These are phyloP conservation scores for Saturnia japonica DNA, from an alignment of 2,888 invertebrate genomes.

Conservation along the genomic window DNA sequence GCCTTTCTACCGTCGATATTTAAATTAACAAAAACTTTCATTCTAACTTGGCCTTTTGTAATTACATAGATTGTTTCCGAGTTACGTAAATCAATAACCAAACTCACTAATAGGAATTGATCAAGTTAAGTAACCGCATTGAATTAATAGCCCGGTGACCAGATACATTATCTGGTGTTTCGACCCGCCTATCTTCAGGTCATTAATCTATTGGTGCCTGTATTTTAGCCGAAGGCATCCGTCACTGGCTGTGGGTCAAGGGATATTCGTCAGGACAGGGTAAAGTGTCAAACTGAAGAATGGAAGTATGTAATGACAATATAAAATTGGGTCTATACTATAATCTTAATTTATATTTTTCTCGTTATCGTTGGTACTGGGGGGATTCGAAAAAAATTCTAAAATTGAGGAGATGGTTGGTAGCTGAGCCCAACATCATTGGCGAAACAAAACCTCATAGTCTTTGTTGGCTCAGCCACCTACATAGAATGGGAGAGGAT, in stretches of 20 bases:
- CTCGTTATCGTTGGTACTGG: background rate
- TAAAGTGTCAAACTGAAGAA: slow-evolving; percentile 39
- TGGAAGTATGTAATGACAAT: background rate
- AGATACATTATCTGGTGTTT: slow-evolving; percentile 75
- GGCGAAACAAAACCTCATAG: too few relatives aligned
- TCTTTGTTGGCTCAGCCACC: too few relatives aligned
- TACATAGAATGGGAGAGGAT: too few relatives aligned
- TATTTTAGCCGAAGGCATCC: slow-evolving; percentile 62
- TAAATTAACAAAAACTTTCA: background rate
- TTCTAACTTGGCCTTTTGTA: background rate
- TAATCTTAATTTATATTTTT: background rate
- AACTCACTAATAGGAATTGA: slow-evolving; percentile 59
- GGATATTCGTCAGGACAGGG: slow-evolving; percentile 56
- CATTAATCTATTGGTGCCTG: slow-evolving; percentile 76
- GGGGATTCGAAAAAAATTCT: too few relatives aligned
- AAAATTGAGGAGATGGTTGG: too few relatives aligned
- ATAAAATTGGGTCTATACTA: background rate
- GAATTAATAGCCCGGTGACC: slow-evolving; percentile 71
- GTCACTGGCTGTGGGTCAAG: slow-evolving; percentile 69
- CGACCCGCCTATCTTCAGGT: slow-evolving; percentile 68
- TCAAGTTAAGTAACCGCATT: slow-evolving; percentile 75
- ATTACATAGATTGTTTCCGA: background rate
- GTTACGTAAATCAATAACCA: slow-evolving; percentile 13
- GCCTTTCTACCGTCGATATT: background rate
- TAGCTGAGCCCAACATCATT: too few relatives aligned